A percentile compares a stretch with the other conserved stretches of the same genome.
Conservation (phyloP, 2,888 invertebrate species). For the Ormyrus labotus region DNA sequence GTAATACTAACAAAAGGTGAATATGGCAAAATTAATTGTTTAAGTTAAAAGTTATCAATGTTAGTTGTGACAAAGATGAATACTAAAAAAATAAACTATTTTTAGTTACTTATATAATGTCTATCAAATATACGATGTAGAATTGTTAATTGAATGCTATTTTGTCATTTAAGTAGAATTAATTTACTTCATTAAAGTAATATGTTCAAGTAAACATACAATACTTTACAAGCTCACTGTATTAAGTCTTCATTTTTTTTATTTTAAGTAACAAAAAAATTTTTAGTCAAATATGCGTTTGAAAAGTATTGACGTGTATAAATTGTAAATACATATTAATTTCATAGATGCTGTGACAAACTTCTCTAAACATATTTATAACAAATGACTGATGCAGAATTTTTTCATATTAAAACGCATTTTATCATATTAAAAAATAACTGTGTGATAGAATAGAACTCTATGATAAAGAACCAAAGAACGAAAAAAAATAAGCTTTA, state of each 20-base stretch:
- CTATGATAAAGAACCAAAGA: too few species aligned
- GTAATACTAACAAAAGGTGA: constrained; percentile 12
- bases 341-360: neutral
- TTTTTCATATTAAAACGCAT: too few species aligned
- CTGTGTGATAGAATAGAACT: too few species aligned
- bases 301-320: constrained; percentile 29
- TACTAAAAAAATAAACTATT: neutral
- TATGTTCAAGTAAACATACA: neutral
- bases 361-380: constrained; percentile 23
- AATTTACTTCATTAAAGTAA: neutral
- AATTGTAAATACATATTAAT: constrained; percentile 23
- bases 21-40: neutral
- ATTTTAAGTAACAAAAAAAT: neutral
- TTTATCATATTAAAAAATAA: too few species aligned
- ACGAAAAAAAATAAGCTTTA: too few species aligned
- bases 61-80: neutral
- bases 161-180: neutral
- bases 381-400: too few species aligned
- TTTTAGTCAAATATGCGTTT: constrained; percentile 1
- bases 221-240: constrained; percentile 18
- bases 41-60: neutral
- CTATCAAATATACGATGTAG: neutral
- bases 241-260: neutral
- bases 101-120: neutral
- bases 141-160: constrained; percentile 1